phyloP scores from a whole-genome alignment of 2,797 vertebrate species.

The Sebastes alutus region DNA sequence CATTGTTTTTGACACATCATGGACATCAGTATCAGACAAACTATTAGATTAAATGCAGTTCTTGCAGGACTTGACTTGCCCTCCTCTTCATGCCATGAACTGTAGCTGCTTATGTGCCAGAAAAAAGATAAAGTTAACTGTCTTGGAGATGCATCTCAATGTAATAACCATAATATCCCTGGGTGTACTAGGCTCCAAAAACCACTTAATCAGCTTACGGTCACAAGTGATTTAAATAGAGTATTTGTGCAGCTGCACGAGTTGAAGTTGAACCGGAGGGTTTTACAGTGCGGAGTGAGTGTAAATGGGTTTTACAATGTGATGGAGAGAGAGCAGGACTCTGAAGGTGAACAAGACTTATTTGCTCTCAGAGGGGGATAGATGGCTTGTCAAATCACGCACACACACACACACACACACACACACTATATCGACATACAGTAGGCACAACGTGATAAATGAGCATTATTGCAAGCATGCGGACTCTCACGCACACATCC shows the following conservation, averaged over 20 bases:
- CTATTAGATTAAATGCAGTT: neutral
- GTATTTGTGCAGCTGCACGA: constrained; percentile 65
- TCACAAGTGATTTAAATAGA: constrained; percentile 50
- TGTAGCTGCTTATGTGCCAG: neutral
- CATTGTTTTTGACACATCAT: neutral
- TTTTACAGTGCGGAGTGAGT: constrained; percentile 29
- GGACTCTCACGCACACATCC: constrained; percentile 12
- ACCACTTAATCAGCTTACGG: constrained; percentile 57
- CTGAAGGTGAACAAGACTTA: constrained; percentile 51
- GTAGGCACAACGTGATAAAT: constrained; percentile 42
- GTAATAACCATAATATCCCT: constrained; percentile 18
- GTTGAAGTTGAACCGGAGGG: constrained; percentile 32
- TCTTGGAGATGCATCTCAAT: constrained; percentile 27
- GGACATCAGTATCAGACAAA: neutral
- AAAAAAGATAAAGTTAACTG: constrained; percentile 11
- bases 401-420: neutral
- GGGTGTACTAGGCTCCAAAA: constrained; percentile 18
- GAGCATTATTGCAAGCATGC: constrained; percentile 32
- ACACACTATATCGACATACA: constrained; percentile 21
- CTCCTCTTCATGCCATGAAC: neutral
- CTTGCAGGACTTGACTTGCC: neutral
- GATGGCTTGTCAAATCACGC: constrained; percentile 22
- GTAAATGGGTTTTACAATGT: constrained; percentile 52
- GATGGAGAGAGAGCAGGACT: constrained; percentile 36
- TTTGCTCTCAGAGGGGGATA: constrained; percentile 45